Base-by-base conservation (phyloP, 2,888 invertebrate genomes). In the Drosophila nr. fundita region DNA sequence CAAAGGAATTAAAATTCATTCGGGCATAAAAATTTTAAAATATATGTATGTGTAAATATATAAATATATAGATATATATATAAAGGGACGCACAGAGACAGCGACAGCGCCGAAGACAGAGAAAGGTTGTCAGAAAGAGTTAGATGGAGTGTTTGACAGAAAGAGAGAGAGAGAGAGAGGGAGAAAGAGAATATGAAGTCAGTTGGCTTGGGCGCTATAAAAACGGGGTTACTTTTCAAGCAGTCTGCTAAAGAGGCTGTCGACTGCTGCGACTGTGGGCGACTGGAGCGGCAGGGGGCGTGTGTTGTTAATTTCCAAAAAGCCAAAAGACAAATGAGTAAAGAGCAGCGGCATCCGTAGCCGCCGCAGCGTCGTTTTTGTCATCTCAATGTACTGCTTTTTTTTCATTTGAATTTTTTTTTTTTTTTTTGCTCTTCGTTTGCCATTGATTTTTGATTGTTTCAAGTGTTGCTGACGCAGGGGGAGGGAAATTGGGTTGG, bases 1-100 rank as follows among this genome's bases (percentile, higher is more conserved):
- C 91, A 92, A 92, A 92, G 92, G 92, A 92, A 92, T 92, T 92
- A 92, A 92, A 92, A 92, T 83, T 91, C 92, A 92, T 91, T 92
- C 92, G 91, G 90, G 92, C 91, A 91, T 87, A 92, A 91, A 92
- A 92, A 92, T 92, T 92, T 91, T 91, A 90, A 92, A 90, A 90
- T 92, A 91, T 92, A 89, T 55, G 61, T 52, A 60, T 34, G 62
- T 27, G 55, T 8, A 50, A 11, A 82, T 82, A 80, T 68, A 71
- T 24, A 58, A 21, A 52, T 34, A 54, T 48, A 55, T 54, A 58
- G 32, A 68, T 57, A 62, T 30, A 64, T 52, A 50, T 30, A 45
- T 29, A 68, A 27, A 72, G 53, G 53, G 59, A 53, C 49, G 75
- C 59, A 75, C 55, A 61, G 62, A 79, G 75, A 78, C 55, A 76